Evolutionary conservation across 2,888 invertebrate genomes (phyloP), one percentile per base, ranked within the genome.

Genomic region (Andrena bicolor): DNA sequence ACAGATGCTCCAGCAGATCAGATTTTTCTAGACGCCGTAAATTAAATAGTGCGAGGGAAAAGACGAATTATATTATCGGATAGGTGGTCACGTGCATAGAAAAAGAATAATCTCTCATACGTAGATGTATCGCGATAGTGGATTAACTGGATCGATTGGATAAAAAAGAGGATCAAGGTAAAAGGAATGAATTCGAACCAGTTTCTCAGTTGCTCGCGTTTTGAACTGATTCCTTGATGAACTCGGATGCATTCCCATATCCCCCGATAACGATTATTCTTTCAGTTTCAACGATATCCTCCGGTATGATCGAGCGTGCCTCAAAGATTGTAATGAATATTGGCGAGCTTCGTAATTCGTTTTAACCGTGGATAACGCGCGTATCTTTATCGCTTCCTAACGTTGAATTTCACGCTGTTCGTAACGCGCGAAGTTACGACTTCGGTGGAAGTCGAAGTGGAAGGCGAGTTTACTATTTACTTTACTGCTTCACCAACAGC

Each of bases 101-200:
- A 81, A 82, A 77, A 75, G 75, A 66, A 56, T 56, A 7, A 53
- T 32, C 41, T 56, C 77, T 26, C 48, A 48, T 77, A 65, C 48
- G 30, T 65, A 72, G 76, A 69, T 82, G 49, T n/a, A 23, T 58
- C 60, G 30, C 53, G 71, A 82, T 82, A 82, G 82, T 76, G 82
- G 82, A 82, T 82, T 82, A 82, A 82, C 82, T 82, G 82, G 82
- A 82, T 76, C 60, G 82, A 82, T 77, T 69, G 72, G 49, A 51
- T 82, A 77, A 82, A 82, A 82, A 82, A 20, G 76, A 23, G 32
- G 65, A 75, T 70, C 80, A 41, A 30, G 65, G 64, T 60, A 82
- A 76, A 82, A 76, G 76, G 66, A 82, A 82, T 65, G 60, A 82
- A 64, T 77, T 60, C 72, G 64, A 82, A 82, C 76, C 82, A 82